phyloP scores from a whole-genome alignment of 2,113 vertebrate species.

The Coracopsis vasa region DNA sequence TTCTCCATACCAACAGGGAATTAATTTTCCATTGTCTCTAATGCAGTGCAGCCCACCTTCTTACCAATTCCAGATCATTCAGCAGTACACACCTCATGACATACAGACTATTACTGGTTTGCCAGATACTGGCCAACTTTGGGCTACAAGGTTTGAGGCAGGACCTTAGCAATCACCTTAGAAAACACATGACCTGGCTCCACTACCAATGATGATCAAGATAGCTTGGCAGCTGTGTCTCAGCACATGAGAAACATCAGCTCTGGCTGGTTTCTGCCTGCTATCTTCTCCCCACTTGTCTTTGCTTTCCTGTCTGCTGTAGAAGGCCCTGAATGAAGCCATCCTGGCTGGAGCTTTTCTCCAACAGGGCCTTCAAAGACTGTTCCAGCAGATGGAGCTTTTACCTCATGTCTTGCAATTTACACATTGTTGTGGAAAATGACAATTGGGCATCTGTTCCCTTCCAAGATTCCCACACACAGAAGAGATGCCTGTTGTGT shows the following conservation, averaged over 20 bases:
- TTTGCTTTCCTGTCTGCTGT: background rate
- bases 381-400: constrained; percentile 65
- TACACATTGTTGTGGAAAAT: background rate
- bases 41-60: background rate
- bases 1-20: background rate
- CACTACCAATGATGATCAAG: background rate
- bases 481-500: background rate
- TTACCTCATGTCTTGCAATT: constrained; percentile 28
- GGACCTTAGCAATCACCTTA: background rate
- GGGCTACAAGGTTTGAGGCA: background rate
- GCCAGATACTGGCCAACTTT: background rate
- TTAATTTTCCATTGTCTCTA: background rate
- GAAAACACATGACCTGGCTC: background rate
- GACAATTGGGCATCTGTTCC: background rate
- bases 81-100: background rate
- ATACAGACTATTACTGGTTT: background rate
- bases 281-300: background rate
- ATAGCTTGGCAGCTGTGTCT: background rate
- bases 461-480: background rate
- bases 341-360: background rate
- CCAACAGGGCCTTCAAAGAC: constrained; percentile 14
- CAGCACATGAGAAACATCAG: background rate
- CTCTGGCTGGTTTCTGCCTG: background rate
- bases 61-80: background rate
- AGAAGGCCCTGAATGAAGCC: background rate